Conservation (phyloP, 2,888 invertebrate species). For the Monochamus alternatus region DNA sequence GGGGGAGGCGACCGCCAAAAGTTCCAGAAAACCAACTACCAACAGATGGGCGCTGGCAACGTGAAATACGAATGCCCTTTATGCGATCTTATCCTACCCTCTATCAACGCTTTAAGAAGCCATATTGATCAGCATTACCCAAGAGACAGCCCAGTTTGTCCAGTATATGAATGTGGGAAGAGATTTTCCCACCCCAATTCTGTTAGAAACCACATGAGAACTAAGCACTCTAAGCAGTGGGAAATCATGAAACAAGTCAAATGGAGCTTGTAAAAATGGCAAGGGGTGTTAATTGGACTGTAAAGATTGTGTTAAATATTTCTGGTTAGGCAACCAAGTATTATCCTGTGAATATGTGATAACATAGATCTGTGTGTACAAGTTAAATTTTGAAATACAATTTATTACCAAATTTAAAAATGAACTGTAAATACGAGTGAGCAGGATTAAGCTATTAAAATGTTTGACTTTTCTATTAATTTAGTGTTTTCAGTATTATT, state of each 20-base stretch:
- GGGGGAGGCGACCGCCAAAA: constrained; percentile 47
- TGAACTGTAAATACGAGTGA: constrained; percentile 14
- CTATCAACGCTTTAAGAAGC: constrained; percentile 79
- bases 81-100: constrained; percentile 79
- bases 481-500: constrained; percentile 32
- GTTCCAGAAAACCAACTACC: constrained; percentile 34
- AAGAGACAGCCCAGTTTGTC: constrained; percentile 87
- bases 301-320: constrained; percentile 26
- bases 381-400: constrained; percentile 14
- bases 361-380: constrained; percentile 24
- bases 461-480: constrained; percentile 35
- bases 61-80: constrained; percentile 80
- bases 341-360: constrained; percentile 41
- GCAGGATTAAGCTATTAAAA: constrained; percentile 24
- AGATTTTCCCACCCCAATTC: constrained; percentile 89
- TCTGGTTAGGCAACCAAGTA: constrained; percentile 48
- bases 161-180: constrained; percentile 83
- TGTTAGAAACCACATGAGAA: constrained; percentile 89
- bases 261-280: constrained; percentile 74
- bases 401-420: constrained; percentile 7
- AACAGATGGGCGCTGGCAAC: constrained; percentile 59
- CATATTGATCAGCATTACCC: constrained; percentile 90
- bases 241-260: constrained; percentile 87
- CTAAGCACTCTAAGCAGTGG: constrained; percentile 88
- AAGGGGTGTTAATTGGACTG: constrained; percentile 8